Evolutionary conservation across 2,113 vertebrate genomes (phyloP).

Genomic region (Epinephelus fuscoguttatus): DNA sequence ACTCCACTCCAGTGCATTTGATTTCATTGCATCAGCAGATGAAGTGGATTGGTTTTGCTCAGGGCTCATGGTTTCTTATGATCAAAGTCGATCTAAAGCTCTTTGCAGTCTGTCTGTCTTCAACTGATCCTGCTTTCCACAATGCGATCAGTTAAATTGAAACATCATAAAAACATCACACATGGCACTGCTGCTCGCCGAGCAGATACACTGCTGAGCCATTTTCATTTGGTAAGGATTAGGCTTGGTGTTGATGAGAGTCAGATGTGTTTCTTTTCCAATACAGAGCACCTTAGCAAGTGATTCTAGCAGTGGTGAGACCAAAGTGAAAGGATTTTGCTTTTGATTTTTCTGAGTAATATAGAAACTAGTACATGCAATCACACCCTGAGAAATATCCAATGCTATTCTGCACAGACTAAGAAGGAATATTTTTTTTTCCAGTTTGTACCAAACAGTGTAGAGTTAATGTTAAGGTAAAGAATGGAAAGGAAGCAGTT

Average conservation of each 20-base stretch:
- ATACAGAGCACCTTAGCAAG: slow-evolving; percentile 8
- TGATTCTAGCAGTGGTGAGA: neutral
- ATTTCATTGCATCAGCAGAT: slow-evolving; percentile 56
- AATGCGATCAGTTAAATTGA: slow-evolving; percentile 42
- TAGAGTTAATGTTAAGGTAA: neutral
- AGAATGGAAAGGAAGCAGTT: neutral
- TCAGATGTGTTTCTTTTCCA: slow-evolving; percentile 22
- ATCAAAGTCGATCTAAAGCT: slow-evolving; percentile 49
- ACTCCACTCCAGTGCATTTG: slow-evolving; percentile 16
- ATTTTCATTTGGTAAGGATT: slow-evolving; percentile 18
- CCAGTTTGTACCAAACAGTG: neutral
- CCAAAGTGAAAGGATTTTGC: slow-evolving; percentile 10
- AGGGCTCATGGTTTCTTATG: slow-evolving; percentile 27
- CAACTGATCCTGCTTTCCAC: slow-evolving; percentile 30
- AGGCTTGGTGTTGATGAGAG: neutral
- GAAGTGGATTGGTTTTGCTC: slow-evolving; percentile 38
- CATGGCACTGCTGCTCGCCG: neutral
- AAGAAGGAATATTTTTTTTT: neutral
- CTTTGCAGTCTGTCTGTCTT: slow-evolving; percentile 31
- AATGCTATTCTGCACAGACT: neutral
- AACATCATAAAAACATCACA: slow-evolving; percentile 42
- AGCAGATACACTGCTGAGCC: slow-evolving; percentile 4
- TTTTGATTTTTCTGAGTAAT: slow-evolving; percentile 2
- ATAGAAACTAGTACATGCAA: neutral
- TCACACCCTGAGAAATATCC: neutral